phyloP scores from a whole-genome alignment of 2,113 vertebrate species.

The Oryctolagus cuniculus region mOryCun1.1 NC_091435.1:103297501-103298000 shows the following conservation, averaged over 20 bases:
- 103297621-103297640: too few species aligned
- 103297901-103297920: slow-evolving; percentile 33
- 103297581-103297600: too few species aligned
- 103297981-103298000: not conserved
- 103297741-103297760: slow-evolving; percentile 20
- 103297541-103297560: too few species aligned
- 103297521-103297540: too few species aligned
- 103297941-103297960: not conserved
- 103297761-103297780: not conserved
- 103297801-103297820: not conserved
- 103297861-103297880: not conserved
- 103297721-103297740: not conserved
- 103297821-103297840: not conserved
- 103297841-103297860: not conserved
- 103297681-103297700: slow-evolving; percentile 16
- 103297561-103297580: too few species aligned
- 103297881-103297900: not conserved
- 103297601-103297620: too few species aligned
- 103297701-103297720: not conserved
- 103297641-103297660: not conserved
- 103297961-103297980: not conserved
- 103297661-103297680: not conserved
- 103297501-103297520: too few species aligned
- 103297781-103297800: not conserved
- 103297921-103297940: not conserved